These are phyloP conservation scores for Micronycteris hirsuta DNA, from an alignment of 2,113 vertebrate genomes.

Conservation along the genomic window DNA sequence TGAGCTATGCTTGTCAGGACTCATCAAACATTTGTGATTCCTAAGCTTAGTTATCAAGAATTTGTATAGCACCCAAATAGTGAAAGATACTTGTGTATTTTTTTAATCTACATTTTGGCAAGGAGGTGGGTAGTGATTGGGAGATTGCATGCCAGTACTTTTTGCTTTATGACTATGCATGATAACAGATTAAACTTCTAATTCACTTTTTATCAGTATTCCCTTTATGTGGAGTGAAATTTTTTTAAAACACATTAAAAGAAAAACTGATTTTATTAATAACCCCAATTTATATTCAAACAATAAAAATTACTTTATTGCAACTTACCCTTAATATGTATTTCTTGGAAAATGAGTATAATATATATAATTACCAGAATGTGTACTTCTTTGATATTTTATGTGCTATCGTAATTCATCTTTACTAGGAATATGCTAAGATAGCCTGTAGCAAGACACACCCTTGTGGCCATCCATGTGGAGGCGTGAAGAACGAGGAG, in stretches of 20 bases:
- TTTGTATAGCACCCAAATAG: not conserved
- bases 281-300: not conserved
- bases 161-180: not conserved
- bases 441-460: slow-evolving; percentile 97
- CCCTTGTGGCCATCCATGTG: slow-evolving; percentile 94
- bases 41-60: not conserved
- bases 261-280: not conserved
- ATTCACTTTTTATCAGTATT: slow-evolving; percentile 21
- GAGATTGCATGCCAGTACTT: not conserved
- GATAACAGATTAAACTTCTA: not conserved
- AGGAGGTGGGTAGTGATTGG: not conserved
- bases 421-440: slow-evolving; percentile 93
- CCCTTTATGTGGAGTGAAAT: not conserved
- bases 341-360: not conserved
- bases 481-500: slow-evolving; percentile 96
- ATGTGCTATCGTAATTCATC: not conserved
- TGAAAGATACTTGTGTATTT: not conserved
- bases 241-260: not conserved
- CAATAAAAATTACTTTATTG: not conserved
- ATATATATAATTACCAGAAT: not conserved
- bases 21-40: not conserved
- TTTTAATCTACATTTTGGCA: not conserved
- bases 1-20: not conserved
- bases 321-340: not conserved
- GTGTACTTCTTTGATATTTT: not conserved